These are phyloP conservation scores for Apamea sordens DNA, from an alignment of 2,888 invertebrate species.

Conservation along the genomic window DNA sequence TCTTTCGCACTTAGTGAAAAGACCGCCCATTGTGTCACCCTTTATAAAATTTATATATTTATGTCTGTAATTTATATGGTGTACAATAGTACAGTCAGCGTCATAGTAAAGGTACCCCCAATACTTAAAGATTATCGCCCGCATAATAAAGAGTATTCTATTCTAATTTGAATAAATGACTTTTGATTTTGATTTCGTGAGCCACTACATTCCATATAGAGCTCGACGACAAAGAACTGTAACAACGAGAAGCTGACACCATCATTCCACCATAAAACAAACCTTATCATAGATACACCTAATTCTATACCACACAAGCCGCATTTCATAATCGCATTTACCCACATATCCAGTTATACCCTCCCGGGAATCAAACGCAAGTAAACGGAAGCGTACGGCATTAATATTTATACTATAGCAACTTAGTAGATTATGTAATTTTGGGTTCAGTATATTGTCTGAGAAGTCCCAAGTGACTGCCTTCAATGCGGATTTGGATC, in stretches of 20 bases:
- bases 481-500: conserved; percentile 32
- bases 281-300: conserved; percentile 14
- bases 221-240: neutral
- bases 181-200: no score
- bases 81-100: no score
- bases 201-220: neutral
- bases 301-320: neutral
- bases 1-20: no score
- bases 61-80: no score
- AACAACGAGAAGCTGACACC: no score
- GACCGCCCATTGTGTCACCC: no score
- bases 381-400: conserved; percentile 64
- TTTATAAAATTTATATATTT: no score
- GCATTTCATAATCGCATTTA: conserved; percentile 35
- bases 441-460: conserved; percentile 52
- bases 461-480: conserved; percentile 65
- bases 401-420: conserved; percentile 72
- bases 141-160: no score
- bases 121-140: no score
- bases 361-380: conserved; percentile 65
- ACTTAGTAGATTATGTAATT: conserved; percentile 69
- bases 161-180: no score
- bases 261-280: neutral
- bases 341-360: conserved; percentile 42
- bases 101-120: no score